Percentiles rank a stretch among this genome's conserved stretches.
Conservation (phyloP, 2,888 invertebrate species). For the Merodon equestris region DNA sequence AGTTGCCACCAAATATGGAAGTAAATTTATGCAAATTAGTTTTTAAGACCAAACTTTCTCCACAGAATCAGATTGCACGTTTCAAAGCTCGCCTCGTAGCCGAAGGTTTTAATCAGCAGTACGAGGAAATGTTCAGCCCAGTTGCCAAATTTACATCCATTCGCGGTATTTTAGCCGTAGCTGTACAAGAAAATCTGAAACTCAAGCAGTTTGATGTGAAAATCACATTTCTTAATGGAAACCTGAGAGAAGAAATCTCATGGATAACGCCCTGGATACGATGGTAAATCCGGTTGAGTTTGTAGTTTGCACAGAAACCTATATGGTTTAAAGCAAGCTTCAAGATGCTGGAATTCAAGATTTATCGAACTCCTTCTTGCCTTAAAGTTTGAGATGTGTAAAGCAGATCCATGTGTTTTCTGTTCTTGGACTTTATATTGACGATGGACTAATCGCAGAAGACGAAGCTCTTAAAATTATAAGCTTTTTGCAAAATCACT, state of each 20-base stretch:
- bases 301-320: neutral
- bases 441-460: conserved; percentile 1
- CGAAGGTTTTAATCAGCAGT: neutral
- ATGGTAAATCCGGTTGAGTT: conserved; percentile 6
- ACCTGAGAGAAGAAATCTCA: neutral
- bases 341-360: conserved; percentile 6
- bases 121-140: neutral
- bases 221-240: neutral
- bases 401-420: too few species aligned
- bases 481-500: too few species aligned
- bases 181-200: neutral
- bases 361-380: neutral
- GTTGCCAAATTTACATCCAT: conserved; percentile 1
- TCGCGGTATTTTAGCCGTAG: conserved; percentile 2
- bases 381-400: neutral
- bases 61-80: neutral
- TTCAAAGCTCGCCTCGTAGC: conserved; percentile 1
- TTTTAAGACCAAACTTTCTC: neutral
- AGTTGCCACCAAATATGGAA: neutral
- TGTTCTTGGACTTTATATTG: neutral
- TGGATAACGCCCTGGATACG: conserved; percentile 3
- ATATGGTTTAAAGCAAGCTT: conserved; percentile 3
- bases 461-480: too few species aligned
- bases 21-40: conserved; percentile 3
- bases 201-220: conserved; percentile 1